Conservation (phyloP, 2,888 invertebrate species). For the Iphiclides podalirius region DNA sequence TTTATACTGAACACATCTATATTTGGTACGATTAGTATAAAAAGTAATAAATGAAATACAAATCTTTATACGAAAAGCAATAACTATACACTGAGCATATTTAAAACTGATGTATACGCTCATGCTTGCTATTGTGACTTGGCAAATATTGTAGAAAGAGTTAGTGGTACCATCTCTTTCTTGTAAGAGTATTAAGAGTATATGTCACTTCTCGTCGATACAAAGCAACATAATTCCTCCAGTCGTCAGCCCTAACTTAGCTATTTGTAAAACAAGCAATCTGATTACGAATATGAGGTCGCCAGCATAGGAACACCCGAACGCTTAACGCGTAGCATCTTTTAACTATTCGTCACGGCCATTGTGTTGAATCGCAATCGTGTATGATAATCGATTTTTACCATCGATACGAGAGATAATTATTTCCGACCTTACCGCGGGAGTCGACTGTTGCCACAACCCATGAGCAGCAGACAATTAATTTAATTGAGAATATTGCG, state of each 20-base stretch:
- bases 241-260: slow-evolving; percentile 1
- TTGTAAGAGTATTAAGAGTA: no score
- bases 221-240: not conserved
- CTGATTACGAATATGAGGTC: slow-evolving; percentile 8
- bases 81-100: no score
- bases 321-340: slow-evolving; percentile 37
- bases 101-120: no score
- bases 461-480: slow-evolving; percentile 50
- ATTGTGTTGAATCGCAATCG: slow-evolving; percentile 62
- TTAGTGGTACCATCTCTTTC: no score
- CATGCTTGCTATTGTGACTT: no score
- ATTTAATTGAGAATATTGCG: slow-evolving; percentile 51
- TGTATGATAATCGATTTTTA: slow-evolving; percentile 63
- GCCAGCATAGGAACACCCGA: slow-evolving; percentile 8
- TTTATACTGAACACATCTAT: no score
- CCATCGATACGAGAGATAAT: slow-evolving; percentile 58
- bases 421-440: slow-evolving; percentile 70
- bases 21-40: no score
- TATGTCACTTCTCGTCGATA: no score
- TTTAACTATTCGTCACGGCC: slow-evolving; percentile 59
- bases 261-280: not conserved
- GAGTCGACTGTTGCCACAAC: slow-evolving; percentile 59
- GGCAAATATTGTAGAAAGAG: no score
- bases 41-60: no score
- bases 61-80: no score